Evolutionary conservation across 2,888 invertebrate species (phyloP).

Genomic region (Zeuzera pyrina): DNA sequence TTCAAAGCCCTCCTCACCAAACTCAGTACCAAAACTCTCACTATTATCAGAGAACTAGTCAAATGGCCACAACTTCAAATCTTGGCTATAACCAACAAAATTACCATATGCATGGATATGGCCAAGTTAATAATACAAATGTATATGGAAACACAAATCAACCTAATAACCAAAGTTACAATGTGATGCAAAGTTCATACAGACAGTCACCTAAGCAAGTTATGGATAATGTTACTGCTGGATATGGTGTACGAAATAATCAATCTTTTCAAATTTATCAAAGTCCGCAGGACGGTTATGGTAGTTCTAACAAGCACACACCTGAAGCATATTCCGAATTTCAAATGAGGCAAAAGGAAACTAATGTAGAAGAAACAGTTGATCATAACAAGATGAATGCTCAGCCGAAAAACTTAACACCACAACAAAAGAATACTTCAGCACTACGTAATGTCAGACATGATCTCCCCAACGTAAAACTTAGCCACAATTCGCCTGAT

Average conservation of each 20-base stretch:
- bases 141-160: constrained; percentile 36
- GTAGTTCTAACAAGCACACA: constrained; percentile 28
- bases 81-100: constrained; percentile 45
- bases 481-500: constrained; percentile 54
- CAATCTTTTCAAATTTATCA: constrained; percentile 58
- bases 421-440: constrained; percentile 51
- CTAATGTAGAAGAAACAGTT: constrained; percentile 24
- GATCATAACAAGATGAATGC: constrained; percentile 36
- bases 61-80: constrained; percentile 28
- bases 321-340: constrained; percentile 31
- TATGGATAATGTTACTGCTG: constrained; percentile 32
- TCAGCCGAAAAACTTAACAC: constrained; percentile 31
- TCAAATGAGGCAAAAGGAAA: constrained; percentile 29
- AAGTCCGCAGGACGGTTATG: constrained; percentile 49
- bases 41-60: constrained; percentile 53
- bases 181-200: constrained; percentile 45
- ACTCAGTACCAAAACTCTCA: constrained; percentile 53
- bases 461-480: constrained; percentile 55
- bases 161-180: constrained; percentile 40
- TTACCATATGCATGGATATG: constrained; percentile 46
- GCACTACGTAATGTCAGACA: constrained; percentile 58
- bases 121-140: constrained; percentile 44
- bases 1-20: constrained; percentile 60
- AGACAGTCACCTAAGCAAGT: constrained; percentile 45
- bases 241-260: constrained; percentile 34